Conservation (phyloP, 2,113 vertebrate genomes). For the Mustela lutreola region DNA sequence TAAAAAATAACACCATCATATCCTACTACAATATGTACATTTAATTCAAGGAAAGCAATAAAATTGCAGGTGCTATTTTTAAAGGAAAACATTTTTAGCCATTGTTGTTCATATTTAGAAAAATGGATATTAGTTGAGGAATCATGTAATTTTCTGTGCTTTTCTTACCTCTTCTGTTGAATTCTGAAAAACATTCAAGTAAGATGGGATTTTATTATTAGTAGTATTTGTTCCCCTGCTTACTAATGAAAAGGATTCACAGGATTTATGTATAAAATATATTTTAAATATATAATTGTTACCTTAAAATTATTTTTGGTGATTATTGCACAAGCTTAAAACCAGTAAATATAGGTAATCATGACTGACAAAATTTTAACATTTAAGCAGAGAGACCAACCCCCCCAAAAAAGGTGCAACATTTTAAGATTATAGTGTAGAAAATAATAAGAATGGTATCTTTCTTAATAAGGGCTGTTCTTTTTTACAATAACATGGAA, state of each 20-base stretch:
- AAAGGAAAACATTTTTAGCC: slow-evolving; percentile 26
- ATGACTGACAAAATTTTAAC: background rate
- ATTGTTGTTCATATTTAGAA: slow-evolving; percentile 48
- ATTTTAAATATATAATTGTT: background rate
- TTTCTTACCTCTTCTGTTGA: slow-evolving; percentile 18
- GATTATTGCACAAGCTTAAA: background rate
- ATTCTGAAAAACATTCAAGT: background rate
- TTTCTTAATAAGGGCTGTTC: background rate
- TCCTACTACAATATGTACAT: background rate
- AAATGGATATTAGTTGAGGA: slow-evolving; percentile 58
- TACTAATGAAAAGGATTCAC: background rate
- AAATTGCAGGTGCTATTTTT: slow-evolving; percentile 45
- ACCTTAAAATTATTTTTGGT: background rate
- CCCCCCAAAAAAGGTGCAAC: background rate
- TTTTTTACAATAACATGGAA: background rate
- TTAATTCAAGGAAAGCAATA: slow-evolving; percentile 40
- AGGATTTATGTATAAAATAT: background rate
- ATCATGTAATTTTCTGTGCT: slow-evolving; percentile 39
- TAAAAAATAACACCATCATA: slow-evolving; percentile 37
- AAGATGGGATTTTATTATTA: background rate
- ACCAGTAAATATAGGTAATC: background rate
- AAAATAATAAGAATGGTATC: background rate
- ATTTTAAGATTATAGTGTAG: background rate
- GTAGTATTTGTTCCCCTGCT: background rate
- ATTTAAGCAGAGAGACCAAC: background rate